These are phyloP conservation scores for Clarias magur DNA, from an alignment of 2,113 vertebrate genomes.

Conservation along the genomic window DNA sequence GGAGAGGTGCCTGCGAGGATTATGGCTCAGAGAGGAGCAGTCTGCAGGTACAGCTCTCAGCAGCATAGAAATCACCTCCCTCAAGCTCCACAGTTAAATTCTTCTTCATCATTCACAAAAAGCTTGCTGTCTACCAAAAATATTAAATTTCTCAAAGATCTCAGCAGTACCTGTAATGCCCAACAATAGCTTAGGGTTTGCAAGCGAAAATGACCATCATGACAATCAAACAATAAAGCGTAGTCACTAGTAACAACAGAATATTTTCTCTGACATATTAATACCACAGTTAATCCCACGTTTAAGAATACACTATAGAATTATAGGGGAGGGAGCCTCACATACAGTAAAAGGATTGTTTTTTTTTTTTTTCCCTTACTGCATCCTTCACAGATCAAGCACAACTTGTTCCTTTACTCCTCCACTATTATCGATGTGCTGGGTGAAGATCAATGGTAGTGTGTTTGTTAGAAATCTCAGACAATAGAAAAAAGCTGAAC, in stretches of 20 bases:
- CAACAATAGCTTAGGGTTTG: neutral
- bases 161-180: neutral
- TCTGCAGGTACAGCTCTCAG: conserved; percentile 14
- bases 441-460: conserved; percentile 52
- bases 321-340: neutral
- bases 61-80: conserved; percentile 7
- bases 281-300: neutral
- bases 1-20: conserved; percentile 38
- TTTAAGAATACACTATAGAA: neutral
- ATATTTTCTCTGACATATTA: neutral
- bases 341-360: conserved; percentile 28
- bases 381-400: conserved; percentile 28
- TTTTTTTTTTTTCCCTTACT: neutral
- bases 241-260: neutral
- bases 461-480: conserved; percentile 57
- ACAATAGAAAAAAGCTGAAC: conserved; percentile 56
- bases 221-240: too few relatives aligned
- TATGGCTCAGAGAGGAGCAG: neutral
- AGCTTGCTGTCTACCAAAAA: neutral
- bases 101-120: neutral
- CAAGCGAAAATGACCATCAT: neutral
- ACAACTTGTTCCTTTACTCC: conserved; percentile 46
- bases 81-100: neutral
- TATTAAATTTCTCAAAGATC: neutral
- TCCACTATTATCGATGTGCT: conserved; percentile 52